Evolutionary conservation across 2,797 vertebrate genomes (phyloP).

Genomic region (Eulemur rubriventer): DNA sequence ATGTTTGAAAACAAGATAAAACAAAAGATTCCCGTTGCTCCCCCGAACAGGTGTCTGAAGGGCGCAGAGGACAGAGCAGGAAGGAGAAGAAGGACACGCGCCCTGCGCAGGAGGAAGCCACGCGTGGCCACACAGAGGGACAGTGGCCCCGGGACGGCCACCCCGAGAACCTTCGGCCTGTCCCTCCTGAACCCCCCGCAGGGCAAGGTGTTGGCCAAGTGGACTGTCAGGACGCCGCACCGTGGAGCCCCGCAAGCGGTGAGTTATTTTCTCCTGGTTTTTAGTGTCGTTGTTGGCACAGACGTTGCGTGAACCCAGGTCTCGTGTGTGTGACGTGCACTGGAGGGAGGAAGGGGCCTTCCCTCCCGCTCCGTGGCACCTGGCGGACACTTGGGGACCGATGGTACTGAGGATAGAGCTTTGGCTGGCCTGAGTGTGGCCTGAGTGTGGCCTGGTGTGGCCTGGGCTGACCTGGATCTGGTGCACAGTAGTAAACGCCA

Average conservation of each 20-base stretch:
- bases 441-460: not conserved
- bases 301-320: no score
- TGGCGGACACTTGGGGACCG: not conserved
- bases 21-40: not conserved
- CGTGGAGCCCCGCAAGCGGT: accelerated
- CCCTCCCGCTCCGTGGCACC: not conserved
- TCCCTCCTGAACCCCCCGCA: not conserved
- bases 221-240: not conserved
- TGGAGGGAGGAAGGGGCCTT: not conserved
- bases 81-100: not conserved
- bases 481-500: no score
- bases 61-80: not conserved
- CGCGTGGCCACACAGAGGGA: accelerated
- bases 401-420: not conserved
- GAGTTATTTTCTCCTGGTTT: not conserved
- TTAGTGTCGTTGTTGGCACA: accelerated
- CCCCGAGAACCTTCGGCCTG: not conserved
- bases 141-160: not conserved
- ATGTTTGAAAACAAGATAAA: not conserved
- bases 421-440: not conserved
- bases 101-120: not conserved
- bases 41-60: not conserved
- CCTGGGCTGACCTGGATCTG: not conserved
- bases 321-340: accelerated
- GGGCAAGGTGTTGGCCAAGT: not conserved